phyloP scores from a whole-genome alignment of 2,888 invertebrate genomes.

The Liopterus haemorrhoidalis region DNA sequence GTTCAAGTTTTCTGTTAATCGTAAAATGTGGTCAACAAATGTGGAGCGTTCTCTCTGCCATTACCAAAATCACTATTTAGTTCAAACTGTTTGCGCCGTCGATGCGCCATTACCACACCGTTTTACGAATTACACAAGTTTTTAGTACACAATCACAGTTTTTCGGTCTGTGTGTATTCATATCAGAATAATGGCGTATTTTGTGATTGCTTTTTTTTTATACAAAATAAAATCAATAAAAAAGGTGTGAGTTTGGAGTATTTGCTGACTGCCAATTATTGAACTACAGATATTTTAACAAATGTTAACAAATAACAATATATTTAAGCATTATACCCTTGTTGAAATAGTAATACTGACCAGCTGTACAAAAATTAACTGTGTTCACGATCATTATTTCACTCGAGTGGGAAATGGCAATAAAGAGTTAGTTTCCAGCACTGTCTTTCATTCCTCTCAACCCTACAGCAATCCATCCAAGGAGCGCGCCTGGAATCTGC shows the following conservation, averaged over 20 bases:
- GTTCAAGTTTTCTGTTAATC: slow-evolving; percentile 21
- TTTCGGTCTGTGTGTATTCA: slow-evolving; percentile 13
- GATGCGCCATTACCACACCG: too few relatives aligned
- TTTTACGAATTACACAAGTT: too few relatives aligned
- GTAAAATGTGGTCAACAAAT: slow-evolving; percentile 23
- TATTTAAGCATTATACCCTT: slow-evolving; percentile 16
- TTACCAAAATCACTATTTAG: slow-evolving; percentile 8
- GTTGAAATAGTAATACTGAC: too few relatives aligned
- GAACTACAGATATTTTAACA: slow-evolving; percentile 21
- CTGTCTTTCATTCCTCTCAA: slow-evolving; percentile 13
- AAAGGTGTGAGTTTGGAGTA: slow-evolving; percentile 16
- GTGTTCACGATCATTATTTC: slow-evolving; percentile 35
- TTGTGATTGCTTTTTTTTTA: slow-evolving; percentile 22
- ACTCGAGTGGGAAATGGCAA: slow-evolving; percentile 44
- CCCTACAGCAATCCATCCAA: too few relatives aligned
- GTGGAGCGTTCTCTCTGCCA: slow-evolving; percentile 21
- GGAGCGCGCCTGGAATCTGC: too few relatives aligned
- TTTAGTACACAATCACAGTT: slow-evolving; percentile 4
- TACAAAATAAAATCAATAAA: slow-evolving; percentile 15
- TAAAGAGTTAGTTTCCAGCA: slow-evolving; percentile 47
- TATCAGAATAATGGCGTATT: slow-evolving; percentile 21
- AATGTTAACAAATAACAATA: slow-evolving; percentile 17
- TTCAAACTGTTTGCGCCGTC: too few relatives aligned
- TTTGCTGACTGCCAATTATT: slow-evolving; percentile 22
- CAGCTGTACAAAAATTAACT: slow-evolving; percentile 19